Conservation (phyloP, 2,113 vertebrate species). For the Heterocephalus glaber region DNA sequence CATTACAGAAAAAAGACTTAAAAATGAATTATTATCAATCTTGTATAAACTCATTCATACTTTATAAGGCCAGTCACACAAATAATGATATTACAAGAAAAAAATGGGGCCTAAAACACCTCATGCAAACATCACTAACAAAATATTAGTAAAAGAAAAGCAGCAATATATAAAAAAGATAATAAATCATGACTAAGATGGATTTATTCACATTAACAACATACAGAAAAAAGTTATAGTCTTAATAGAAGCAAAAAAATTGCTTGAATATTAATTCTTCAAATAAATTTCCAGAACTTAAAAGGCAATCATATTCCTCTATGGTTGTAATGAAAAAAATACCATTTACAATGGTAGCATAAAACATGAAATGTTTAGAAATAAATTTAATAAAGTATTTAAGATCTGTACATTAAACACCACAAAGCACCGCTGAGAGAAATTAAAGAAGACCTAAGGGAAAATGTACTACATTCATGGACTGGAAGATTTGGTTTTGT, state of each 20-base stretch:
- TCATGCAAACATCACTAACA: neutral
- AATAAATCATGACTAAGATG: neutral
- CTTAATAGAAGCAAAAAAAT: neutral
- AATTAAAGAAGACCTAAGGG: neutral
- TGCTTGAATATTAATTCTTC: neutral
- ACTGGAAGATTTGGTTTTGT: too few species aligned
- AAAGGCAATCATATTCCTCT: constrained; percentile 17
- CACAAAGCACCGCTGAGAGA: neutral
- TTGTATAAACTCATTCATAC: neutral
- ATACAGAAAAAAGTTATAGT: neutral
- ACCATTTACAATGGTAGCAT: neutral
- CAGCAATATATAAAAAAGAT: neutral
- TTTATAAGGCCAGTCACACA: constrained; percentile 7
- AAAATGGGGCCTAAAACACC: neutral
- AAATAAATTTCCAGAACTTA: neutral
- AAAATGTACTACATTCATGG: too few species aligned
- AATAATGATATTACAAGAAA: neutral
- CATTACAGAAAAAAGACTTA: neutral
- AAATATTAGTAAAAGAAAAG: constrained; percentile 22
- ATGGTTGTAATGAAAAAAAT: neutral
- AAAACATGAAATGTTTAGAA: too few species aligned
- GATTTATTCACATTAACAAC: neutral
- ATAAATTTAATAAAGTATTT: neutral
- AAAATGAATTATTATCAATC: constrained; percentile 6
- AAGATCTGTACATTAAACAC: neutral